phyloP scores from a whole-genome alignment of 2,888 invertebrate genomes.

The Drosophila prolongata region DNA sequence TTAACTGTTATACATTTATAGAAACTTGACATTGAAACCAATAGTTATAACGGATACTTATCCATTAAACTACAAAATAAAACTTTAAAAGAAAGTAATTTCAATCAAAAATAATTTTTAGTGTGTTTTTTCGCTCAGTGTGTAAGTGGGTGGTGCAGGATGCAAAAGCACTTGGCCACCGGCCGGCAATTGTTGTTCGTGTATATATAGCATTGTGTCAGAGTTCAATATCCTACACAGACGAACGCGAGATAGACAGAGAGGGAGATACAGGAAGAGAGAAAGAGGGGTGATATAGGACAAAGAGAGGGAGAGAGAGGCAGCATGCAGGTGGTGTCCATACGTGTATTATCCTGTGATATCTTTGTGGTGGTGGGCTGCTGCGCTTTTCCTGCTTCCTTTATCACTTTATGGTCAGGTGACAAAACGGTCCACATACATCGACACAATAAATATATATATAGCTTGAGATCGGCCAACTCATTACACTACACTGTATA shows the following conservation, averaged over 20 bases:
- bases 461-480: not conserved
- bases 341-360: constrained; percentile 10
- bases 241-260: constrained; percentile 19
- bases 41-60: too few relatives aligned
- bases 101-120: not conserved
- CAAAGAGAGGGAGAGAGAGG: constrained; percentile 6
- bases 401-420: constrained; percentile 41
- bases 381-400: constrained; percentile 36
- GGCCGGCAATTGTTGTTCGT: constrained; percentile 60
- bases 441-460: not conserved
- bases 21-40: too few relatives aligned
- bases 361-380: constrained; percentile 20
- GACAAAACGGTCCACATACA: constrained; percentile 35
- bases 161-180: constrained; percentile 56
- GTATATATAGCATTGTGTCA: constrained; percentile 64
- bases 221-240: constrained; percentile 76
- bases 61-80: not conserved
- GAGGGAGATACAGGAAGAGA: constrained; percentile 1
- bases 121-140: constrained; percentile 6
- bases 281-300: not conserved
- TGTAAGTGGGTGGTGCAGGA: constrained; percentile 21
- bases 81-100: not conserved
- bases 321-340: constrained; percentile 29
- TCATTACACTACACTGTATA: not conserved
- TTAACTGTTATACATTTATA: too few relatives aligned